Evolutionary conservation across 2,888 invertebrate genomes (phyloP), one percentile per base, ranked within the genome.

Genomic region (Eupithecia abbreviata): DNA sequence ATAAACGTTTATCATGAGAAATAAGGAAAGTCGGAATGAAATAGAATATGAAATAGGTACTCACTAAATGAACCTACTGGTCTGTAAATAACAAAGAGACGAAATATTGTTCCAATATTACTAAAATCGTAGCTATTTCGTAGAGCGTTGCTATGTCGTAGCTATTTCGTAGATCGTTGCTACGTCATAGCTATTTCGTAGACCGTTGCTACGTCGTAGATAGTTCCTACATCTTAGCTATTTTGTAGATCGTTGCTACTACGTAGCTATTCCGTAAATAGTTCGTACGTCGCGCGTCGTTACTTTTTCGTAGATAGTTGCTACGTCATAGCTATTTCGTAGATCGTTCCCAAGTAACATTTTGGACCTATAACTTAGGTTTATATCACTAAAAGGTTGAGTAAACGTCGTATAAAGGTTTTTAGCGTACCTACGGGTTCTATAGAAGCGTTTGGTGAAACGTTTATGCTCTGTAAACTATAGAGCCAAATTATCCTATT

Each of bases 1-100:
- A 68, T 45, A 68, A 68, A 68, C 68, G 68, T 68, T 45, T 68
- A 68, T 68, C 47, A 43, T 15, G 18, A 68, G 45, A 45, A 18
- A 45, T 18, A 45, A 68, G 43, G 68, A 45, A 68, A 47, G n/a
- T 45, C 10, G 18, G 18, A n/a, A 68, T 67, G 68, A 30, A 30
- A 30, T 30, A 30, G 30, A 30, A 30, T 30, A 30, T 30, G 68
- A n/a, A 68, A 42, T 67, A 4, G 43, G 43, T 67, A 41, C n/a
- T 67, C 13, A 13, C 42, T 67, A 15, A 67, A 41, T 67, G 43
- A 67, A n/a, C 18, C 18, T 58, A 18, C 58, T 58, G 18, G 58
- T 58, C 58, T 9, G 58, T 58, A 18, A 58, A 58, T 18, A 58
- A 18, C 9, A 18, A n/a, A 18, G 9, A 18, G 58, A 58, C 55